phyloP scores from a whole-genome alignment of 2,797 vertebrate genomes.

The Sternarchorhynchus goeldii region DNA sequence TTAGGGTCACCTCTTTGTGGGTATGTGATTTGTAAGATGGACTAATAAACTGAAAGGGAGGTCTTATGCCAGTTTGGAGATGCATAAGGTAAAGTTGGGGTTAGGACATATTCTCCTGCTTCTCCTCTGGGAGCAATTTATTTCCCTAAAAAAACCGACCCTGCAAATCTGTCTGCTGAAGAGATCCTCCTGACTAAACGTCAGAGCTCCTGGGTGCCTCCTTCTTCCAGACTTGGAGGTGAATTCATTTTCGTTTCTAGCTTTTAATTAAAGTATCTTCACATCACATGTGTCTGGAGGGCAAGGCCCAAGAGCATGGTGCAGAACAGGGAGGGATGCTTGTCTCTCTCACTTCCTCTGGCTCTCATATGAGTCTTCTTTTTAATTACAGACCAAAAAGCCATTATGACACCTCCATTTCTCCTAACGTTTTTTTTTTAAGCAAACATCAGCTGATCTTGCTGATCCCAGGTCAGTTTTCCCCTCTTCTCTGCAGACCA shows the following conservation, averaged over 20 bases:
- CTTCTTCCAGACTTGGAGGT: slow-evolving; percentile 29
- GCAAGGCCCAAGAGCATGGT: slow-evolving; percentile 47
- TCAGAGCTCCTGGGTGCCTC: slow-evolving; percentile 1
- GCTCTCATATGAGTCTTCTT: slow-evolving; percentile 22
- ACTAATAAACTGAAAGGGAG: background rate
- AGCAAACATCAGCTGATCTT: slow-evolving; percentile 1
- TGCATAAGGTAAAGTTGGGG: background rate
- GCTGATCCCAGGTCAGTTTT: slow-evolving; percentile 7
- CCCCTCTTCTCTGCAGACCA: background rate
- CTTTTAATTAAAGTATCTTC: slow-evolving; percentile 54
- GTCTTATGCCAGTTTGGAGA: background rate
- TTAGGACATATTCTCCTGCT: background rate
- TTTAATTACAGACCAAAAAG: slow-evolving; percentile 53
- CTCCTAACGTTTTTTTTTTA: slow-evolving; percentile 1
- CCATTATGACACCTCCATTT: slow-evolving; percentile 43
- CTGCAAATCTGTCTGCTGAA: slow-evolving; percentile 5
- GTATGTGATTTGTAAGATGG: background rate
- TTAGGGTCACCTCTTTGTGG: background rate
- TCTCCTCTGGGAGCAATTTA: slow-evolving; percentile 1
- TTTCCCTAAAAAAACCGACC: background rate
- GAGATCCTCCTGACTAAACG: slow-evolving; percentile 5
- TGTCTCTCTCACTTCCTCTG: slow-evolving; percentile 36
- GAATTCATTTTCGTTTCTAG: slow-evolving; percentile 44
- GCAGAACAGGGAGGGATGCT: slow-evolving; percentile 35
- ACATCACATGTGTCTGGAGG: slow-evolving; percentile 52